phyloP scores from a whole-genome alignment of 2,797 vertebrate genomes.

The Chiroxiphia lanceolata region DNA sequence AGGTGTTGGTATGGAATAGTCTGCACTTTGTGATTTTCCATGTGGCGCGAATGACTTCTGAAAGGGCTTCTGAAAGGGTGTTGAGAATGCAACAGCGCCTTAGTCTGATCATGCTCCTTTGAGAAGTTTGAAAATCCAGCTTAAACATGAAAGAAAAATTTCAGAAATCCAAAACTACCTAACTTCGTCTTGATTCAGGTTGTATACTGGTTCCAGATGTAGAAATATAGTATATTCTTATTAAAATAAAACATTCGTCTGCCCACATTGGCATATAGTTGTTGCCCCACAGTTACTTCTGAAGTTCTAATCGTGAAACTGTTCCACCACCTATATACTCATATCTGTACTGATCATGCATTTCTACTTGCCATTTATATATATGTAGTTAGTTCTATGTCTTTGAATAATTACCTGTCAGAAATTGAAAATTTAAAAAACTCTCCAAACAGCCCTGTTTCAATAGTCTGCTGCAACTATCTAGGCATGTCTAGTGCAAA shows the following conservation, averaged over 20 bases:
- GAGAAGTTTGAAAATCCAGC: background rate
- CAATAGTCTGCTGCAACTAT: slow-evolving; percentile 6
- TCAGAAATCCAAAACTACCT: slow-evolving; percentile 10
- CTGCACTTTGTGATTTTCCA: background rate
- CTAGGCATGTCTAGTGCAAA: background rate
- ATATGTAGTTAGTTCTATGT: background rate
- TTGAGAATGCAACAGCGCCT: background rate
- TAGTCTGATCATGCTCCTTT: background rate
- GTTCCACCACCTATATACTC: background rate
- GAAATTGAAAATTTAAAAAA: background rate
- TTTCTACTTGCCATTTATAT: background rate
- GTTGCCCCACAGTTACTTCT: background rate
- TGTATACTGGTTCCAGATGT: background rate
- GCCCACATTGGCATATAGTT: background rate
- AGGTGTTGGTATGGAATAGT: background rate
- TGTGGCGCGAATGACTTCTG: background rate
- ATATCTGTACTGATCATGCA: background rate
- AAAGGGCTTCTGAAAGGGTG: background rate
- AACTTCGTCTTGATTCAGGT: background rate
- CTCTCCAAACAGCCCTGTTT: background rate
- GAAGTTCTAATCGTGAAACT: background rate
- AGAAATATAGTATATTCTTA: background rate
- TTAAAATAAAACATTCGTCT: background rate
- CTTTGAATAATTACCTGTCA: background rate
- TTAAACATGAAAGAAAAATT: background rate